Percentiles rank a stretch among this genome's conserved stretches.
Conservation (phyloP, 2,113 vertebrate genomes). For the Dissostichus mawsoni region DNA sequence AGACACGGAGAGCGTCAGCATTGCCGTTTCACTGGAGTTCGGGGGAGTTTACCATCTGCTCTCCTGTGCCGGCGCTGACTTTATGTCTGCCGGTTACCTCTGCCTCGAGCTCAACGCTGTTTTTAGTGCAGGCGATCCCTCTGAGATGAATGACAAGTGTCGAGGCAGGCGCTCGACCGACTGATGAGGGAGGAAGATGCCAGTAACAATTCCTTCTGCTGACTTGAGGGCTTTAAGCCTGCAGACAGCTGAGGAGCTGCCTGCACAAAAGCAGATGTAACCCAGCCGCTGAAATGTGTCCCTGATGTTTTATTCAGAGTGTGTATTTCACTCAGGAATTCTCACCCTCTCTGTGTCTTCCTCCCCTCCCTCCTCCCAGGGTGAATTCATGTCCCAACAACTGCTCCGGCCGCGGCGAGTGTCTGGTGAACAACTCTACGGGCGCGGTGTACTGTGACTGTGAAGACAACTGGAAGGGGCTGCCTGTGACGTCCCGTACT, state of each 20-base stretch:
- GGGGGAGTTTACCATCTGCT: conserved; percentile 32
- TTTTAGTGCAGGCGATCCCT: background rate
- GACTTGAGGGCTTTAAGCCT: background rate
- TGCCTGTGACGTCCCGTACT: conserved; percentile 91
- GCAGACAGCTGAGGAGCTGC: background rate
- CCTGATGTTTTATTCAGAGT: conserved; percentile 37
- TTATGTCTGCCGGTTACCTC: conserved; percentile 1
- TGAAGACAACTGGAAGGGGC: conserved; percentile 89
- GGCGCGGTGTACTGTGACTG: conserved; percentile 87
- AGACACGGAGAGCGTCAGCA: background rate
- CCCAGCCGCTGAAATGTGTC: background rate
- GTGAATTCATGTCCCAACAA: conserved; percentile 94
- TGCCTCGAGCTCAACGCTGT: background rate
- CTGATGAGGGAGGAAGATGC: background rate
- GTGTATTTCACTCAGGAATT: background rate
- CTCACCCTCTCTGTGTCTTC: background rate
- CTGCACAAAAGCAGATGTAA: conserved; percentile 18
- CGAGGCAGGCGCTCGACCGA: conserved; percentile 8
- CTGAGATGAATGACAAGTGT: conserved; percentile 12
- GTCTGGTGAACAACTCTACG: conserved; percentile 79
- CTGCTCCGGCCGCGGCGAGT: conserved; percentile 92
- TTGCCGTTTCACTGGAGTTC: background rate
- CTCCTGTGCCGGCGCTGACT: background rate
- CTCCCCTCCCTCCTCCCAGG: conserved; percentile 70
- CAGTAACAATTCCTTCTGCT: background rate